Base-by-base conservation (phyloP, 2,797 vertebrate genomes). In the Acanthurus lineatus region DNA sequence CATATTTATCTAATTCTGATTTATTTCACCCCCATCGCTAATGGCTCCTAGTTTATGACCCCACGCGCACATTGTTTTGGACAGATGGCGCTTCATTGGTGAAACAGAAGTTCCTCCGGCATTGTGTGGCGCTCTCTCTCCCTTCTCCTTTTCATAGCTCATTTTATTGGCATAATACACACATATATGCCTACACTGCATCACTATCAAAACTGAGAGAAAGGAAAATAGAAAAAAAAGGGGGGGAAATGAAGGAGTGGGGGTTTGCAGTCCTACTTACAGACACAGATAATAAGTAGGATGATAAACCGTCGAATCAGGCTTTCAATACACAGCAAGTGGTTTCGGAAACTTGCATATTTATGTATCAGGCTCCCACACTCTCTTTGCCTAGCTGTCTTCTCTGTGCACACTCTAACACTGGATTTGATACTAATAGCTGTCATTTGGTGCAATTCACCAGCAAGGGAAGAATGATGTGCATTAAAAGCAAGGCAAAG, bases 401-500 rank as follows among this genome's bases (percentile, higher is more conserved):
- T 79, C 77, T 62, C 6, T 12, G 51, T 81, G 81, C 88, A 87
- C 76, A 88, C 78, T 70, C 86, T 42, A 78, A 88, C 80, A 74
- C 77, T 74, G 84, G 89, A 90, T 93, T 91, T 91, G 86, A 93
- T 87, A 94, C 96, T 97, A 97, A 98, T 97, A 96, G 96, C 95
- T 96, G 95, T 96, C 95, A 96, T 97, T 97, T 97, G 96, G 95
- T 96, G 95, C 95, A 96, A 95, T 94, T 96, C 96, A 91, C 94
- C 93, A 92, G 95, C 95, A 93, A 95, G 82, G 61, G 56, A 79
- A 80, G 87, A 91, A 81, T 81, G 89, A 89, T 85, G 82, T 92
- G 90, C 76, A 85, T 91, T 91, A 88, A 89, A 89, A 88, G 87
- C 88, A 89, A 88, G 85, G 87, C 82, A 88, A 89, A 91, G 88